Percentiles rank a stretch among this genome's conserved stretches.
These are phyloP conservation scores for Ictalurus furcatus DNA, from an alignment of 2,113 vertebrate species.

Conservation along the genomic window DNA sequence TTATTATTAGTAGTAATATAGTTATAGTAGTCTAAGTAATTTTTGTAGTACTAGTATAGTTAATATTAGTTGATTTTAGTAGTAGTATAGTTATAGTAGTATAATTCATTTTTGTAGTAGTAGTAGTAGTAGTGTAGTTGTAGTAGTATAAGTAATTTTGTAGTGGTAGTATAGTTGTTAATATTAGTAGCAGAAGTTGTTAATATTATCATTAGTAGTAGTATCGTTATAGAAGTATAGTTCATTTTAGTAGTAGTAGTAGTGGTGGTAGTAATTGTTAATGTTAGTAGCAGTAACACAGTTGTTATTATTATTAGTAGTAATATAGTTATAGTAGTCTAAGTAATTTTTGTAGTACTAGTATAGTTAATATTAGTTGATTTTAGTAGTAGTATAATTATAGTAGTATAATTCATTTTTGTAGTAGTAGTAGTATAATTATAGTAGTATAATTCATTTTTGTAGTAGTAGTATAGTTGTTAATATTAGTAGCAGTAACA, in stretches of 20 bases:
- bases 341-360: not conserved
- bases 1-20: not conserved
- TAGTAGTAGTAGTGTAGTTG: too few relatives aligned
- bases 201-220: too few relatives aligned
- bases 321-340: not conserved
- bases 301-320: not conserved
- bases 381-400: not conserved
- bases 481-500: not conserved
- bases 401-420: not conserved
- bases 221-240: not conserved
- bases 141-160: too few relatives aligned
- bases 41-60: not conserved
- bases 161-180: too few relatives aligned
- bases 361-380: not conserved
- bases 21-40: not conserved
- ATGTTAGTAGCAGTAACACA: too few relatives aligned
- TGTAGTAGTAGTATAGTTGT: not conserved
- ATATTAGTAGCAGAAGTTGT: too few relatives aligned
- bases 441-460: not conserved
- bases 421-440: too few relatives aligned
- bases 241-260: not conserved
- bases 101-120: too few relatives aligned
- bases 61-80: not conserved
- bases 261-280: not conserved
- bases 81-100: not conserved